These are phyloP conservation scores for Abramis brama DNA, from an alignment of 2,113 vertebrate species.

Conservation along the genomic window DNA sequence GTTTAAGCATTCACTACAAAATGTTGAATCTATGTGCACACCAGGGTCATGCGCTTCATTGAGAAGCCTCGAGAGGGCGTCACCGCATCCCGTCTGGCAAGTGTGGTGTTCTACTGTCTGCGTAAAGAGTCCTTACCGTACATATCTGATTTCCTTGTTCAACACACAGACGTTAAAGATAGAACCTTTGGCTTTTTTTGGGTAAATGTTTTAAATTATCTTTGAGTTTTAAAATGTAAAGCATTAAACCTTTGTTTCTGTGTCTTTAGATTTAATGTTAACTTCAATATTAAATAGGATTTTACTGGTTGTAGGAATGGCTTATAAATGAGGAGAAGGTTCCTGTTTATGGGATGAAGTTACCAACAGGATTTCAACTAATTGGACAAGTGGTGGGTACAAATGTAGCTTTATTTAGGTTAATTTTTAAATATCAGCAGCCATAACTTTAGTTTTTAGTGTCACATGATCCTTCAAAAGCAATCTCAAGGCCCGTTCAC, in stretches of 20 bases:
- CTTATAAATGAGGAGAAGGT: slow-evolving; percentile 74
- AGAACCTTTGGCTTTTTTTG: slow-evolving; percentile 77
- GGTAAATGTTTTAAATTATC: slow-evolving; percentile 66
- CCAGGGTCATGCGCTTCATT: slow-evolving; percentile 75
- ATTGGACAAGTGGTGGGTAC: slow-evolving; percentile 84
- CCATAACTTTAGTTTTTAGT: not conserved
- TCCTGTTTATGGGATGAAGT: slow-evolving; percentile 83
- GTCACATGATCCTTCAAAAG: not conserved
- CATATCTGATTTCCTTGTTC: slow-evolving; percentile 72
- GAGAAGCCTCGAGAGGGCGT: slow-evolving; percentile 76
- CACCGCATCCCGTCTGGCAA: slow-evolving; percentile 77
- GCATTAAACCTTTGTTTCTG: not conserved
- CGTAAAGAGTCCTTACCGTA: slow-evolving; percentile 66
- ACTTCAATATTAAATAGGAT: not conserved
- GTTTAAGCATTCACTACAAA: not conserved
- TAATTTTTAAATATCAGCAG: not conserved
- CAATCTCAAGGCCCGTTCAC: not conserved
- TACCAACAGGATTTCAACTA: slow-evolving; percentile 83
- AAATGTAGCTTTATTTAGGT: not conserved
- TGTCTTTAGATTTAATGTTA: not conserved
- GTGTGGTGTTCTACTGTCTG: slow-evolving; percentile 84
- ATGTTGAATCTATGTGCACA: slow-evolving; percentile 7
- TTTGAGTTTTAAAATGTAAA: not conserved
- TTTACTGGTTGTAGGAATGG: slow-evolving; percentile 74
- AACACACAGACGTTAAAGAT: slow-evolving; percentile 62